Conservation (phyloP, 2,888 invertebrate species). For the Orthonychiurus folsomi region DNA sequence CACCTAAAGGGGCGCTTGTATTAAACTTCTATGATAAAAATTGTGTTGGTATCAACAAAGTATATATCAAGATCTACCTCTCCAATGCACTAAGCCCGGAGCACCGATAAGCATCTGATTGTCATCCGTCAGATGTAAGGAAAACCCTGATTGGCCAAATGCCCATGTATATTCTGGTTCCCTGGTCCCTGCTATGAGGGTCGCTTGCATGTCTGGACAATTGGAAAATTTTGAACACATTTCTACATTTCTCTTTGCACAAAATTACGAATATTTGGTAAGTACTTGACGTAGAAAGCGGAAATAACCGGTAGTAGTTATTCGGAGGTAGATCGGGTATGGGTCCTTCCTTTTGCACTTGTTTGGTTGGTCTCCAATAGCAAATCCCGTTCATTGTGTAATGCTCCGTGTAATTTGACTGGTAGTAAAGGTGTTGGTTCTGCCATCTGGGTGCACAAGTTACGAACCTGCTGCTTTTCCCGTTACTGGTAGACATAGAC, state of each 20-base stretch:
- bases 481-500: slow-evolving; percentile 19
- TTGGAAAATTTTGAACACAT: too few species aligned
- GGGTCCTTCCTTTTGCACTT: neutral
- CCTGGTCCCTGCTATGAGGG: too few species aligned
- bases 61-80: too few species aligned
- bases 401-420: slow-evolving; percentile 9
- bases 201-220: neutral
- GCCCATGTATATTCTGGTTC: slow-evolving; percentile 19
- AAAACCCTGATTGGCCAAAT: slow-evolving; percentile 42
- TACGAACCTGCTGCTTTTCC: slow-evolving; percentile 17
- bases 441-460: slow-evolving; percentile 39
- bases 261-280: too few species aligned
- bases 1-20: neutral
- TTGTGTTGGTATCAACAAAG: neutral
- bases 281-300: too few species aligned
- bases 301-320: slow-evolving; percentile 8
- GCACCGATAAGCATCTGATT: slow-evolving; percentile 50
- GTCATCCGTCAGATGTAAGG: slow-evolving; percentile 37
- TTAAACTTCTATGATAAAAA: neutral
- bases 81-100: slow-evolving; percentile 7
- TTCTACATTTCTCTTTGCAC: too few species aligned
- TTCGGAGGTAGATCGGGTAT: slow-evolving; percentile 7
- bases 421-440: slow-evolving; percentile 28
- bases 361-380: slow-evolving; percentile 36
- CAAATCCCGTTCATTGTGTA: slow-evolving; percentile 38